Percentiles rank a stretch among this genome's conserved stretches.
Conservation (phyloP, 2,888 invertebrate genomes). For the Shargacucullia verbasci region DNA sequence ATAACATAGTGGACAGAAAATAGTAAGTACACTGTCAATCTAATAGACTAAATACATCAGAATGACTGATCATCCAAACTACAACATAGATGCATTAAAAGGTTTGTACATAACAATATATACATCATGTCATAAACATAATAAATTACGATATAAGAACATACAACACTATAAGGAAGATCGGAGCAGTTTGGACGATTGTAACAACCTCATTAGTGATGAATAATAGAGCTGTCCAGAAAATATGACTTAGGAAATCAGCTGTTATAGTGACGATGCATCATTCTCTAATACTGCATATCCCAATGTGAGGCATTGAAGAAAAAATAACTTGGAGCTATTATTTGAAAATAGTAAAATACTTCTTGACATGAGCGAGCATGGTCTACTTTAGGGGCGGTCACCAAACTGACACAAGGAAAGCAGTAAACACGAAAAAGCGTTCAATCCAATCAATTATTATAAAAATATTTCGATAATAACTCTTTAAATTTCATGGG, state of each 20-base stretch:
- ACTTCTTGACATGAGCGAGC: conserved; percentile 87
- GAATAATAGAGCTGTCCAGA: conserved; percentile 89
- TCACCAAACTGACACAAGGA: conserved; percentile 90
- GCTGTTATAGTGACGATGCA: conserved; percentile 89
- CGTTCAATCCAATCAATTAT: conserved; percentile 90
- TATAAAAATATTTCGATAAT: conserved; percentile 82
- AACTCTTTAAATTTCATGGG: conserved; percentile 76
- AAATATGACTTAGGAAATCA: conserved; percentile 86
- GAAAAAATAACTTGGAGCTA: conserved; percentile 85
- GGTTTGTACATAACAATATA: conserved; percentile 52
- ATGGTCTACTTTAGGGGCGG: conserved; percentile 88
- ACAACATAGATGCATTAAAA: conserved; percentile 65
- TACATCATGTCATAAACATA: conserved; percentile 46
- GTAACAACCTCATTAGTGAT: conserved; percentile 83
- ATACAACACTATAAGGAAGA: conserved; percentile 48
- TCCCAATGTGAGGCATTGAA: conserved; percentile 88
- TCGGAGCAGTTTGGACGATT: conserved; percentile 83
- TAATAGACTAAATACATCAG: conserved; percentile 79
- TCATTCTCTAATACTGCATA: conserved; percentile 88
- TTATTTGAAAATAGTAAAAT: conserved; percentile 86
- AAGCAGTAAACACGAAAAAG: conserved; percentile 90
- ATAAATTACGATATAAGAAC: conserved; percentile 38
- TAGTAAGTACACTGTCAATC: conserved; percentile 74
- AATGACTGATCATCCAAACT: conserved; percentile 85
- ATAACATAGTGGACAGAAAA: conserved; percentile 78